Base-by-base conservation (phyloP, 2,888 invertebrate species). In the Patella depressa region DNA sequence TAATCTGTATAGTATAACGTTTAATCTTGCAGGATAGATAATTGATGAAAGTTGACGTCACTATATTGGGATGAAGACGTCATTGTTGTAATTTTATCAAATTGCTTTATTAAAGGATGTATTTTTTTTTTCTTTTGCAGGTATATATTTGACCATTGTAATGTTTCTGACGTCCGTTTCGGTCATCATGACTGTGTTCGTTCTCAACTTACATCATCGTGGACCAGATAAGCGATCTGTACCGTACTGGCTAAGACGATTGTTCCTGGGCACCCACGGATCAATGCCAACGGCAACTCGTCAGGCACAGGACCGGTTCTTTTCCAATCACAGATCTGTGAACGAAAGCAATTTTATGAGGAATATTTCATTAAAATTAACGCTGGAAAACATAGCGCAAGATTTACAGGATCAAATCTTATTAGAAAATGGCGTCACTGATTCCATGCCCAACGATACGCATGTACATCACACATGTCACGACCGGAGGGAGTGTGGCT, bases 131-230 rank as follows among this genome's bases (percentile, higher is more conserved):
- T 73, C 7, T 69, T 74, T 80, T 87, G 17, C 86, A 93, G 93
- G 93, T 81, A 93, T 94, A 76, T 93, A 93, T 87, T 87, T 93
- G 82, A 93, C 93, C 2, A 92, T 92, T 15, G 93, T 93, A 59
- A 93, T 93, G 93, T 92, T 92, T 53, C 91, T 93, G 87, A 93
- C 93, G n/a, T 93, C 93, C 54, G 91, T 93, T 78, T 93, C 93
- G 5, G 93, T 92, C 80, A 93, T 93, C 76, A 92, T 93, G 91
- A 93, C 93, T 3, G 93, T 93, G 73, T 91, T 93, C 80, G 93
- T 94, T 4, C 90, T 94, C 24, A 94, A 94, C 87, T 93, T 93
- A 77, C 93, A 94, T 84, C 93, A 93, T 87, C 90, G 93, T 74
- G 93, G 93, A 9, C 93, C 89, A 1, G 84, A 91, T 81, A 92